Base-by-base conservation (phyloP, 2,888 invertebrate genomes). In the Vannuccia rotundouncinata region DNA sequence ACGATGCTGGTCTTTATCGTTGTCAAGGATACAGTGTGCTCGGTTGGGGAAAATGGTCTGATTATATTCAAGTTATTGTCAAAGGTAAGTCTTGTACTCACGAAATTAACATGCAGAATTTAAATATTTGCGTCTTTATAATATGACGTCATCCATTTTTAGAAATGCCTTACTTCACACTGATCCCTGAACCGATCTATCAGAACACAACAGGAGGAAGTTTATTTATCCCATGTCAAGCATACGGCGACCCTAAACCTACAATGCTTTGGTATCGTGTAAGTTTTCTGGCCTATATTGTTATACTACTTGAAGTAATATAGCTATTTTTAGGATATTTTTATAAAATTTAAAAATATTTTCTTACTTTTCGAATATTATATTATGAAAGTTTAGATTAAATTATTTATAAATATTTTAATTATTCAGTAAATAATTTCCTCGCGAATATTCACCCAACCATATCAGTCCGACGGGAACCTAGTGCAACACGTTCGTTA, bases 61-160 rank as follows among this genome's bases (percentile, higher is more conserved):
- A 31, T 31, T 1, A 27, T 1, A 77, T 77, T 31, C 77, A 77
- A 77, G 77, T 77, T 45, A 77, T 77, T 31, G 45, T 45, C 1
- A 77, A 77, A 77, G 45, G 77, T 77, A 77, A 77, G 77, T 22
- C 45, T n/a, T n/a, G n/a, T n/a, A n/a, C n/a, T n/a, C n/a, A n/a
- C n/a, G n/a, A n/a, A n/a, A n/a, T 45, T 45, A 45, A 5, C 5
- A 10, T 45, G 45, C 17, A 45, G 45, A 10, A 10, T 45, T 45
- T 45, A 45, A 10, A 10, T 45, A 45, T 45, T 45, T 10, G 5
- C 5, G 45, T 45, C 45, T 45, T 10, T 45, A 10, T n/a, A n/a
- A n/a, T n/a, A n/a, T n/a, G n/a, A n/a, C 10, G 59, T 73, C 10
- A 10, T n/a, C 28, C 74, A 73, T n/a, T 73, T 73, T 22, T n/a